phyloP scores from a whole-genome alignment of 2,113 vertebrate species.

The Penelope pileata region DNA sequence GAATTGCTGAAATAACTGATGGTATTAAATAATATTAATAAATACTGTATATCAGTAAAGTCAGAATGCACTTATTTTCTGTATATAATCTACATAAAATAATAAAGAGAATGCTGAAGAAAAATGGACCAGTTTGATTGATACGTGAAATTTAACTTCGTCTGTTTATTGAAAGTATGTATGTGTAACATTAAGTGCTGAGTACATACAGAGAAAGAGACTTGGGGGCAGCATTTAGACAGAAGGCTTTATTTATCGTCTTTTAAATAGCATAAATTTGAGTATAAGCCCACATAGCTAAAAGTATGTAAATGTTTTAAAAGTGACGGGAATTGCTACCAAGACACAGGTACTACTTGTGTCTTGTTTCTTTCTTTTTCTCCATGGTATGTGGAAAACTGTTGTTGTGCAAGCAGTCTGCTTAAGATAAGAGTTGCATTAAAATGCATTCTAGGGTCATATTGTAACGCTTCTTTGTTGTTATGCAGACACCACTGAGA shows the following conservation, averaged over 20 bases:
- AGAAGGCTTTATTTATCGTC: neutral
- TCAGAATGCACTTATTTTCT: neutral
- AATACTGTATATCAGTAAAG: neutral
- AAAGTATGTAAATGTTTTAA: neutral
- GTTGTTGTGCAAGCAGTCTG: neutral
- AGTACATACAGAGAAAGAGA: neutral
- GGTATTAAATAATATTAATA: neutral
- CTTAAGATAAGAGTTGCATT: conserved; percentile 50
- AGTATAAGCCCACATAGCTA: neutral
- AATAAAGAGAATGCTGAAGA: neutral
- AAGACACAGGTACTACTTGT: neutral
- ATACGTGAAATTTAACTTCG: neutral
- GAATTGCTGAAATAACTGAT: neutral
- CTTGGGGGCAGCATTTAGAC: neutral
- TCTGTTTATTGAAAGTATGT: fast-evolving
- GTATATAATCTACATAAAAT: neutral
- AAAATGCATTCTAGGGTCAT: conserved; percentile 46
- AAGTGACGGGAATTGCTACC: neutral
- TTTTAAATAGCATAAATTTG: neutral
- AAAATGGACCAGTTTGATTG: neutral
- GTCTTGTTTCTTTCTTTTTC: neutral
- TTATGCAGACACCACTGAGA: conserved; percentile 35
- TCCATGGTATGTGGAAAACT: neutral
- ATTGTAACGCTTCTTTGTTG: conserved; percentile 24
- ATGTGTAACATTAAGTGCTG: neutral